phyloP scores from a whole-genome alignment of 2,888 invertebrate genomes.

The Cactoblastis cactorum region DNA sequence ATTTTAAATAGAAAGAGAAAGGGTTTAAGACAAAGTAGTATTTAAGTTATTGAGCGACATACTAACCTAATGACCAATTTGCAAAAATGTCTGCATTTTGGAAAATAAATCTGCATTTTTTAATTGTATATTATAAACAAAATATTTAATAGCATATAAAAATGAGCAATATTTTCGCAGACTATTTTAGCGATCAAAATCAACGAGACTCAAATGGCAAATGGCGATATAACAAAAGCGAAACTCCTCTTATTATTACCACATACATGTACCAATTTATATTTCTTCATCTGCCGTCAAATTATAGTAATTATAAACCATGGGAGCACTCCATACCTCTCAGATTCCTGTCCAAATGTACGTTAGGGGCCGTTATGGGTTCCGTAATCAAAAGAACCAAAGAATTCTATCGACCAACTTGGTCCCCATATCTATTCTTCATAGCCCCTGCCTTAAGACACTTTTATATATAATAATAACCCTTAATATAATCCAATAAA shows the following conservation, averaged over 20 bases:
- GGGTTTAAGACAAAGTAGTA: too few species aligned
- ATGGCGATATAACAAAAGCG: neutral
- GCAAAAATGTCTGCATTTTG: too few species aligned
- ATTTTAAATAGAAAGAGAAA: too few species aligned
- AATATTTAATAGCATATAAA: too few species aligned
- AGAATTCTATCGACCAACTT: conserved; percentile 64
- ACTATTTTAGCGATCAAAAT: neutral
- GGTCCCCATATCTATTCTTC: conserved; percentile 77
- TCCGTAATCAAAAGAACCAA: conserved; percentile 70
- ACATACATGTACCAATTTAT: conserved; percentile 25
- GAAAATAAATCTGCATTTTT: too few species aligned
- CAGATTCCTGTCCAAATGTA: conserved; percentile 77
- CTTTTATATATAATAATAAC: conserved; percentile 23
- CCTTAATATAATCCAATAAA: conserved; percentile 20
- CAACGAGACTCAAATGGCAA: neutral
- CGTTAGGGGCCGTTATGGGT: conserved; percentile 75
- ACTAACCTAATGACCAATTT: too few species aligned
- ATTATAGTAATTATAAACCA: conserved; percentile 77
- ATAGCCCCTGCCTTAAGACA: conserved; percentile 50
- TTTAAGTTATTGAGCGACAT: too few species aligned
- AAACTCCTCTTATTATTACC: conserved; percentile 15
- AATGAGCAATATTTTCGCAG: neutral
- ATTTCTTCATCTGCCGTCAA: conserved; percentile 67
- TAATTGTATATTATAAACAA: too few species aligned
- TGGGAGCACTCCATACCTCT: conserved; percentile 72